Conservation (phyloP, 92 coral and sea anemone species). For the Ricordea florida region DNA sequence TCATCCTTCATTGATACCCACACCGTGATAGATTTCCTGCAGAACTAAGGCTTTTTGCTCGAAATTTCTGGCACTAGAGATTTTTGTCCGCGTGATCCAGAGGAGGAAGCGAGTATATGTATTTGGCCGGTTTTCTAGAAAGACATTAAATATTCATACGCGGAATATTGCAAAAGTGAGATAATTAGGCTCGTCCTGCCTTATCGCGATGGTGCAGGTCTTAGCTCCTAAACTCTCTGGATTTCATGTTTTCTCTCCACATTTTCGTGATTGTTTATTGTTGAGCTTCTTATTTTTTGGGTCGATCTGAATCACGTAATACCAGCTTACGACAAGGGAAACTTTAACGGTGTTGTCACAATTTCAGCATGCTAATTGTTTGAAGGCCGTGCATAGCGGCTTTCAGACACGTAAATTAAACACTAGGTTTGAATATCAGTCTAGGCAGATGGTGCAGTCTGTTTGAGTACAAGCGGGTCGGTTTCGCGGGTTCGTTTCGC, state of each 20-base stretch:
- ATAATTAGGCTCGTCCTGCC: slow-evolving; percentile 69
- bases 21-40: neutral
- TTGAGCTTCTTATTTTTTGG: neutral
- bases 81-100: slow-evolving; percentile 31
- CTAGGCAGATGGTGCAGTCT: slow-evolving; percentile 40
- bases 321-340: neutral
- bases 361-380: slow-evolving; percentile 54
- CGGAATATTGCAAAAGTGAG: slow-evolving; percentile 75
- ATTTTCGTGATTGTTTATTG: neutral
- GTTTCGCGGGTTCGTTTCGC: neutral
- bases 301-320: slow-evolving; percentile 27
- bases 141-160: slow-evolving; percentile 90
- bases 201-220: slow-evolving; percentile 7
- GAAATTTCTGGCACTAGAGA: slow-evolving; percentile 30
- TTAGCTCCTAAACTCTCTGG: slow-evolving; percentile 3
- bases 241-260: neutral
- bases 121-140: slow-evolving; percentile 84
- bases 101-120: slow-evolving; percentile 66
- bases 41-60: slow-evolving; percentile 20
- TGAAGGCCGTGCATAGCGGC: slow-evolving; percentile 28
- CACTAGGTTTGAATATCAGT: slow-evolving; percentile 19
- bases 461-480: neutral
- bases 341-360: slow-evolving; percentile 14
- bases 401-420: slow-evolving; percentile 35
- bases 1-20: slow-evolving; percentile 16